Conservation (phyloP, 2,797 vertebrate species). For the Linurgus olivaceus region DNA sequence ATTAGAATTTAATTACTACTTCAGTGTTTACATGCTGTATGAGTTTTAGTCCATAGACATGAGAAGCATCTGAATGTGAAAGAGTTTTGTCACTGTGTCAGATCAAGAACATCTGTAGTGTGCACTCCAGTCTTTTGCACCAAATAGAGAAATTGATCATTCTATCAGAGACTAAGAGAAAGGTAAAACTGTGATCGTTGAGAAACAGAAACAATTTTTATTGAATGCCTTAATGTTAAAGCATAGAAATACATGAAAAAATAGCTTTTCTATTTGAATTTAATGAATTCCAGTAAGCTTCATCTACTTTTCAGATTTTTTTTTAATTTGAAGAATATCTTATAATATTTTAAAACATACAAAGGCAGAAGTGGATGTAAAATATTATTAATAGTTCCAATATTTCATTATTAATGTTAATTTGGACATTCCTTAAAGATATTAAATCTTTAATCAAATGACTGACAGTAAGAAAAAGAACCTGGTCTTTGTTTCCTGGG, state of each 20-base stretch:
- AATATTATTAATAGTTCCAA: background rate
- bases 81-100: background rate
- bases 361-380: background rate
- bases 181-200: background rate
- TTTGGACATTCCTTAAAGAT: background rate
- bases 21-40: background rate
- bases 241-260: background rate
- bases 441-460: background rate
- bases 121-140: background rate
- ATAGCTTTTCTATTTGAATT: background rate
- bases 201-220: background rate
- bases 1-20: background rate
- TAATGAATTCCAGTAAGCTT: background rate
- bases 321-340: background rate
- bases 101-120: background rate
- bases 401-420: background rate
- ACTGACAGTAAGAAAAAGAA: background rate
- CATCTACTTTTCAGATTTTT: background rate
- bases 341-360: background rate
- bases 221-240: background rate
- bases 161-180: background rate
- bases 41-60: background rate
- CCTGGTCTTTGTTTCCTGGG: background rate
- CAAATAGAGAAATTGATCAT: background rate
- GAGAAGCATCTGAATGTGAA: background rate